phyloP scores from a whole-genome alignment of 2,113 vertebrate genomes.

The Bufo gargarizans region DNA sequence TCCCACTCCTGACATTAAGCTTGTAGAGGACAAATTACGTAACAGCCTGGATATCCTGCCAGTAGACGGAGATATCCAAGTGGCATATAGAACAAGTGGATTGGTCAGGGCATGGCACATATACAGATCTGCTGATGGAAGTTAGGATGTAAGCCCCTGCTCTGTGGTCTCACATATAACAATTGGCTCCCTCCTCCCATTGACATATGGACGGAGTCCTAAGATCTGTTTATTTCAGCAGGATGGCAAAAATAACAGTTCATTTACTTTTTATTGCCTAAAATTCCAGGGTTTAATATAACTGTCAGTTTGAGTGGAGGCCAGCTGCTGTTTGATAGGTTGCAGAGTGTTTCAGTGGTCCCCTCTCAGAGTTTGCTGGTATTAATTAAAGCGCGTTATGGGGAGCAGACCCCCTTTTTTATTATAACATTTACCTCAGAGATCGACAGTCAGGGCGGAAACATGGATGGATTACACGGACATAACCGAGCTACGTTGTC shows the following conservation, averaged over 20 bases:
- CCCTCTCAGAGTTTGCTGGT: constrained; percentile 53
- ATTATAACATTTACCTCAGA: constrained; percentile 40
- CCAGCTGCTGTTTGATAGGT: constrained; percentile 76
- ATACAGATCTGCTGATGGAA: constrained; percentile 31
- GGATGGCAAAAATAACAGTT: constrained; percentile 78
- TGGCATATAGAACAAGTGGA: not conserved
- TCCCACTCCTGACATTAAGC: not conserved
- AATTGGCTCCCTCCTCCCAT: constrained; percentile 72
- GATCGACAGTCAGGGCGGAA: constrained; percentile 31
- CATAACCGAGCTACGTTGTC: not conserved
- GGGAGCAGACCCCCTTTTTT: constrained; percentile 56
- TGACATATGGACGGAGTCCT: constrained; percentile 68
- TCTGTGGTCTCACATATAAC: constrained; percentile 67
- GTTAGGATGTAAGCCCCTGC: constrained; percentile 44
- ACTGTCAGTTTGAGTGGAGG: constrained; percentile 78
- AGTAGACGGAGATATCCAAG: not conserved
- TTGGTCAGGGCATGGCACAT: constrained; percentile 13
- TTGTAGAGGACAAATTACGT: not conserved
- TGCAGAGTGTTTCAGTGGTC: constrained; percentile 62
- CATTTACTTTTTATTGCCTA: constrained; percentile 81
- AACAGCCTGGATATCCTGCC: not conserved
- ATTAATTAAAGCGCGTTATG: constrained; percentile 58
- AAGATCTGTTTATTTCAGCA: constrained; percentile 76
- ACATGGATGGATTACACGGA: constrained; percentile 11
- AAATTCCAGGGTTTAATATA: constrained; percentile 81